These are phyloP conservation scores for Exephanes ischioxanthus DNA, from an alignment of 2,888 invertebrate species.

Conservation along the genomic window DNA sequence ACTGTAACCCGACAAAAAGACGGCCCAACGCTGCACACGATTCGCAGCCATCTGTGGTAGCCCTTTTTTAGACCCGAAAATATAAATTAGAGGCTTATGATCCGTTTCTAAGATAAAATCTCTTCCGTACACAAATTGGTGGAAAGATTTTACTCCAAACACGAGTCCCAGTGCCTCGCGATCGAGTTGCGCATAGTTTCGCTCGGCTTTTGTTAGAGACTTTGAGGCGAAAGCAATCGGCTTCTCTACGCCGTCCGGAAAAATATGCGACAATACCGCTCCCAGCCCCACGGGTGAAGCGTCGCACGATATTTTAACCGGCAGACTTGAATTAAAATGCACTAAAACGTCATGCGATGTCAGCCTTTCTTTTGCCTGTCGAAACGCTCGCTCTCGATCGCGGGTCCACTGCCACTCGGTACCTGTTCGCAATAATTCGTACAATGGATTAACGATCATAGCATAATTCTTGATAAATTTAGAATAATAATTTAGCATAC, in stretches of 20 bases:
- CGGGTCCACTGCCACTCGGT: slow-evolving; percentile 35
- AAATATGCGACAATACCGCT: slow-evolving; percentile 49
- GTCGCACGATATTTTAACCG: slow-evolving; percentile 48
- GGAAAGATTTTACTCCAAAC: slow-evolving; percentile 81
- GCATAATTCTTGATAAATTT: slow-evolving; percentile 34
- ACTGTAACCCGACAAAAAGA: slow-evolving; percentile 67
- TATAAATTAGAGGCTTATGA: slow-evolving; percentile 71
- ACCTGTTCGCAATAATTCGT: slow-evolving; percentile 22
- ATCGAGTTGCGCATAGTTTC: slow-evolving; percentile 74
- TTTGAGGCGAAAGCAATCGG: slow-evolving; percentile 70
- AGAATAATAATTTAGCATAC: slow-evolving; percentile 35
- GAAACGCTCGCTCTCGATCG: slow-evolving; percentile 37
- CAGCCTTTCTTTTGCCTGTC: slow-evolving; percentile 4
- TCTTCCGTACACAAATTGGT: slow-evolving; percentile 80
- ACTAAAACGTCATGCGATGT: slow-evolving; percentile 32
- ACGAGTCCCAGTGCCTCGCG: slow-evolving; percentile 78
- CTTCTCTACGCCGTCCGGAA: slow-evolving; percentile 56
- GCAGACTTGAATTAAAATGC: slow-evolving; percentile 43
- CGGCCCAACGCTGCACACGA: slow-evolving; percentile 74
- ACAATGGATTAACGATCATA: not conserved
- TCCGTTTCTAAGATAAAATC: slow-evolving; percentile 73
- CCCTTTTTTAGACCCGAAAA: slow-evolving; percentile 58
- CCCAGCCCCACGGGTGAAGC: slow-evolving; percentile 53
- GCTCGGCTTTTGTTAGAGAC: slow-evolving; percentile 56
- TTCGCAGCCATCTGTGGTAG: slow-evolving; percentile 72